Percentiles rank a stretch among this genome's conserved stretches.
These are phyloP conservation scores for Lithophane ornitopus DNA, from an alignment of 2,888 invertebrate species.

Conservation along the genomic window DNA sequence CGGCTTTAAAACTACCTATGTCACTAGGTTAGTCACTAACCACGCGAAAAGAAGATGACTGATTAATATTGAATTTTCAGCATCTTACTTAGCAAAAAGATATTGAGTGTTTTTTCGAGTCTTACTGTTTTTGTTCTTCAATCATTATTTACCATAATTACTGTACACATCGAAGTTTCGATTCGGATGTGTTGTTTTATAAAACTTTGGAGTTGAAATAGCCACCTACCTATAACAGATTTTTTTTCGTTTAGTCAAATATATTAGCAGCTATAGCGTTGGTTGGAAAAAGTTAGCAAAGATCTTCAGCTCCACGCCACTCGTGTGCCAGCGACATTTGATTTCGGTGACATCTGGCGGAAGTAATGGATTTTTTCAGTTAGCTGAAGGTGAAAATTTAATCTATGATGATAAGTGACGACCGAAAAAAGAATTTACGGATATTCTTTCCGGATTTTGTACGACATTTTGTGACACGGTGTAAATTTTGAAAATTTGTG, in stretches of 20 bases:
- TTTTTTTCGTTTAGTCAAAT: not conserved
- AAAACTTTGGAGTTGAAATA: not conserved
- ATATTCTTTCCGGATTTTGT: slow-evolving; percentile 68
- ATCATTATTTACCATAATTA: not conserved
- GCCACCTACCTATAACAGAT: not conserved
- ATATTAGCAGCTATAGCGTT: not conserved
- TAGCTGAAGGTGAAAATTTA: slow-evolving; percentile 91
- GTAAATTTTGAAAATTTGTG: slow-evolving; percentile 20
- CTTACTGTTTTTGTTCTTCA: not conserved
- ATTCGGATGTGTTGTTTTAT: not conserved
- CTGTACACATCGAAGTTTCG: not conserved
- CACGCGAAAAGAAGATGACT: too few species aligned
- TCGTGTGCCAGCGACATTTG: slow-evolving; percentile 84
- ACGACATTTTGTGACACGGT: slow-evolving; percentile 37
- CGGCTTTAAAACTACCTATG: too few species aligned
- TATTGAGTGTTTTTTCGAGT: not conserved
- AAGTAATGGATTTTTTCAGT: slow-evolving; percentile 91
- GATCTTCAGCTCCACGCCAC: slow-evolving; percentile 67
- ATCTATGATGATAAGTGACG: slow-evolving; percentile 87
- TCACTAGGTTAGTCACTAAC: too few species aligned
- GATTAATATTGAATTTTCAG: not conserved
- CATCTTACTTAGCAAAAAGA: not conserved
- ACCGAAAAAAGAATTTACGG: slow-evolving; percentile 78
- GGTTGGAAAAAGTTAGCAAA: not conserved
- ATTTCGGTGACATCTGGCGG: slow-evolving; percentile 90